Conservation (phyloP, 2,888 invertebrate species). For the Rhogogaster chlorosoma region DNA sequence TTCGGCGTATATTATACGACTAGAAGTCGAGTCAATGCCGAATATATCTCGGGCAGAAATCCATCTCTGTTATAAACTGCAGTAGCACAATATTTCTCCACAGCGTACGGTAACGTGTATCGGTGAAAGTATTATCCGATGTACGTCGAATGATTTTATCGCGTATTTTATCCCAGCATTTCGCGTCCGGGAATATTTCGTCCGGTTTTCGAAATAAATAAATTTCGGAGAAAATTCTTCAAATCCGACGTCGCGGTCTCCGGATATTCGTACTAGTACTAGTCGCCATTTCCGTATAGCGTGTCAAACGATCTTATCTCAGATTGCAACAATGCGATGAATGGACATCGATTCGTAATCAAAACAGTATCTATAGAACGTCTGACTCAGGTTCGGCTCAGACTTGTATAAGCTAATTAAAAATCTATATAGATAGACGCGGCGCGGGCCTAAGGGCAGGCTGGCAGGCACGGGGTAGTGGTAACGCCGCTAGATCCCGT, state of each 20-base stretch:
- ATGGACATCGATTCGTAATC: background rate
- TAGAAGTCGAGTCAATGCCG: background rate
- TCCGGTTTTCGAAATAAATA: no score
- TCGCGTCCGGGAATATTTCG: no score
- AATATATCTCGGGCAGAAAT: background rate
- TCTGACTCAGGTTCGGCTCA: background rate
- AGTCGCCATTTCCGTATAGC: background rate
- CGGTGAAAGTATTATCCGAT: no score
- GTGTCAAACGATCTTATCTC: background rate
- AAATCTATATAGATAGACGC: slow-evolving; percentile 42
- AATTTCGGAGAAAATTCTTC: background rate
- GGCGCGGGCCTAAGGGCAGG: slow-evolving; percentile 1
- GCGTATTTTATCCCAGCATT: no score
- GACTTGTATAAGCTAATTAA: slow-evolving; percentile 36
- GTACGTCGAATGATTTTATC: no score
- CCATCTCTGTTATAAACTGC: background rate
- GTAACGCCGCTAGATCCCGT: slow-evolving; percentile 21
- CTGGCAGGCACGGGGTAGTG: background rate
- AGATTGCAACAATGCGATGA: background rate
- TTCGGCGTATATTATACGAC: background rate
- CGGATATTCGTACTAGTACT: background rate
- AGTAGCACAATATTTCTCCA: no score
- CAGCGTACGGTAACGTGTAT: no score
- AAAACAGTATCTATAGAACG: background rate
- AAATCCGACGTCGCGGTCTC: background rate